These are phyloP conservation scores for Euzetes globulus DNA, from an alignment of 2,888 invertebrate genomes.

Conservation along the genomic window DNA sequence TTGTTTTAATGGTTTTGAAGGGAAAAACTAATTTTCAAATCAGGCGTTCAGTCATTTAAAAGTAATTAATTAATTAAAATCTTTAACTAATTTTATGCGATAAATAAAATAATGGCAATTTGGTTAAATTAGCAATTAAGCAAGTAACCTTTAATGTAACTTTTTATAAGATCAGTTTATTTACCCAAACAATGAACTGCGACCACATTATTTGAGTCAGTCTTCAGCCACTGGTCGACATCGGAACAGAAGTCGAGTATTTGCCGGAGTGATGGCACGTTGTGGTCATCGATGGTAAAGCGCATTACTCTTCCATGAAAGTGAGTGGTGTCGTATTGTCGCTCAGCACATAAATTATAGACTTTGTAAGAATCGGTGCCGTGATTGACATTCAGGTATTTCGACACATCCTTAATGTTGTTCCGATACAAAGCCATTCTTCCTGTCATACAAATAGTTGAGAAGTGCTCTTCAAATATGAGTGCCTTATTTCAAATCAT, in stretches of 20 bases:
- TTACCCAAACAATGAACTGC: constrained; percentile 52
- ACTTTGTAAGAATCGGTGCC: constrained; percentile 49
- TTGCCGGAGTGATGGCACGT: constrained; percentile 50
- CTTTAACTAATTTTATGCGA: too few relatives aligned
- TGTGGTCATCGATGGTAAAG: constrained; percentile 52
- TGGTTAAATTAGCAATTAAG: too few relatives aligned
- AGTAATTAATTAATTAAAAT: neutral
- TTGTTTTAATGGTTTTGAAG: neutral
- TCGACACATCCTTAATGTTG: constrained; percentile 49
- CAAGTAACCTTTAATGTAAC: too few relatives aligned
- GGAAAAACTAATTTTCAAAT: neutral
- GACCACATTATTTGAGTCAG: constrained; percentile 49
- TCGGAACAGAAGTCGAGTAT: constrained; percentile 49
- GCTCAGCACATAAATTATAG: constrained; percentile 52
- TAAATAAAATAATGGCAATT: neutral
- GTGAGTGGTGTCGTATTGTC: constrained; percentile 49
- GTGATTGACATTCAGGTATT: constrained; percentile 51
- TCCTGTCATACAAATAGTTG: neutral
- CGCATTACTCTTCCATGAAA: constrained; percentile 49
- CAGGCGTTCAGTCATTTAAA: neutral
- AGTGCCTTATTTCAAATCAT: neutral
- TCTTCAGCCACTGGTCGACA: constrained; percentile 48
- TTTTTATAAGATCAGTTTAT: neutral
- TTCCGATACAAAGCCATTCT: constrained; percentile 51
- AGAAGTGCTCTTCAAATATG: too few relatives aligned